Evolutionary conservation across 2,797 vertebrate genomes (phyloP).

Genomic region (Rhynchotus rufescens): DNA sequence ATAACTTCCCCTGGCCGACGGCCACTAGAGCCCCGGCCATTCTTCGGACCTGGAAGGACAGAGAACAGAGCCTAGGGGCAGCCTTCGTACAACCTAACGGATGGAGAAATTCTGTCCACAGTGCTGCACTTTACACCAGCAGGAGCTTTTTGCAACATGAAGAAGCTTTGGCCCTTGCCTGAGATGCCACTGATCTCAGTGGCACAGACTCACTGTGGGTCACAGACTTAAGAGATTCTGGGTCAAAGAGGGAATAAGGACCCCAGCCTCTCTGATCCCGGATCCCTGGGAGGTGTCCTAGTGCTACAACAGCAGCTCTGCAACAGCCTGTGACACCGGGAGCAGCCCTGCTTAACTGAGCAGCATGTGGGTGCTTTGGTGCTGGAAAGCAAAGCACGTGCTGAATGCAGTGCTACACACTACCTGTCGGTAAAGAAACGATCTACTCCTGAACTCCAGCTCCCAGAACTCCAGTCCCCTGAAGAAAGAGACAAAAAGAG

Average conservation of each 20-base stretch:
- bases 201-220: not conserved
- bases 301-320: not conserved
- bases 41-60: conserved; percentile 85
- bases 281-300: fast-evolving
- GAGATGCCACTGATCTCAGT: not conserved
- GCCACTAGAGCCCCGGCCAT: conserved; percentile 90
- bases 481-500: not conserved
- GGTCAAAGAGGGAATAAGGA: not conserved
- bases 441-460: conserved; percentile 86
- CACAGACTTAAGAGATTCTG: not conserved
- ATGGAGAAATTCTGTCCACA: fast-evolving
- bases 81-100: not conserved
- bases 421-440: conserved; percentile 94
- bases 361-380: fast-evolving
- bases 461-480: conserved; percentile 88
- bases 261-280: not conserved
- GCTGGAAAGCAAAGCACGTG: not conserved
- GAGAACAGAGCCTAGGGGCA: not conserved
- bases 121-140: not conserved
- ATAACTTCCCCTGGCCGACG: conserved; percentile 83
- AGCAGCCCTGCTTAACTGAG: not conserved
- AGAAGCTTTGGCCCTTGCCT: not conserved
- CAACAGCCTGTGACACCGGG: not conserved
- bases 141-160: not conserved
- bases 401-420: not conserved